Conservation (phyloP, 2,888 invertebrate genomes). For the Drosophila tanythrix region DNA sequence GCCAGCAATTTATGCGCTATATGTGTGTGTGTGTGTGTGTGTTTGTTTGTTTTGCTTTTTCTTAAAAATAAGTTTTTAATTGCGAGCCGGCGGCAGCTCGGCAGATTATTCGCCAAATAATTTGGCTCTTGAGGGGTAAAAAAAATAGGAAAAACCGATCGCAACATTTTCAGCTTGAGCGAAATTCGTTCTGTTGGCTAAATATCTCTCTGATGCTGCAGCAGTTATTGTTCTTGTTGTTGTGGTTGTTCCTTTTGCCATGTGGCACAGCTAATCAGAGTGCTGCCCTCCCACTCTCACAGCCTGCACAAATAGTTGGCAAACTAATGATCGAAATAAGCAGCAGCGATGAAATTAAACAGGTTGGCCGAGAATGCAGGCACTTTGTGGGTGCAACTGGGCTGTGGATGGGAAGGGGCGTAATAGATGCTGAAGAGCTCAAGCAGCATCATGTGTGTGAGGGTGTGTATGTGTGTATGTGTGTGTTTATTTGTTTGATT, state of each 20-base stretch:
- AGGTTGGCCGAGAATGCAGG: constrained; percentile 71
- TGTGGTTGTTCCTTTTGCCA: constrained; percentile 17
- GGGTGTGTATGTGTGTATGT: constrained; percentile 53
- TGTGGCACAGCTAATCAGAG: constrained; percentile 60
- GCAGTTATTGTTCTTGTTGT: constrained; percentile 11
- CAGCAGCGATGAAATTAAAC: constrained; percentile 76
- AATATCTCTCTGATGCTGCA: constrained; percentile 42
- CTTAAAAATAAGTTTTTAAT: constrained; percentile 80
- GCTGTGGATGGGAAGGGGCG: not conserved
- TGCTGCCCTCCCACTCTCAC: not conserved
- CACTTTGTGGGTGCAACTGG: constrained; percentile 17
- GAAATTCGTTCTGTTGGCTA: constrained; percentile 59
- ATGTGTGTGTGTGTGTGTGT: constrained; percentile 7
- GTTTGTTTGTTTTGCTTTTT: constrained; percentile 58
- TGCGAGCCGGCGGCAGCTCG: constrained; percentile 62
- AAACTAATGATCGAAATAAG: constrained; percentile 78
- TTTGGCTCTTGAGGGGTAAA: constrained; percentile 74
- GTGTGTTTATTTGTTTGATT: constrained; percentile 76
- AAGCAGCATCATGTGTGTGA: constrained; percentile 19
- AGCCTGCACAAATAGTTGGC: constrained; percentile 53
- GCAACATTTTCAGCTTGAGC: constrained; percentile 62
- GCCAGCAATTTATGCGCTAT: constrained; percentile 46
- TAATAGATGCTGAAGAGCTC: not conserved
- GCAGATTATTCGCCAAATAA: constrained; percentile 84
- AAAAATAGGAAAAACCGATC: constrained; percentile 26